phyloP scores from a whole-genome alignment of 1,140 invertebrate species.

The Scaptomyza graminum region DNA sequence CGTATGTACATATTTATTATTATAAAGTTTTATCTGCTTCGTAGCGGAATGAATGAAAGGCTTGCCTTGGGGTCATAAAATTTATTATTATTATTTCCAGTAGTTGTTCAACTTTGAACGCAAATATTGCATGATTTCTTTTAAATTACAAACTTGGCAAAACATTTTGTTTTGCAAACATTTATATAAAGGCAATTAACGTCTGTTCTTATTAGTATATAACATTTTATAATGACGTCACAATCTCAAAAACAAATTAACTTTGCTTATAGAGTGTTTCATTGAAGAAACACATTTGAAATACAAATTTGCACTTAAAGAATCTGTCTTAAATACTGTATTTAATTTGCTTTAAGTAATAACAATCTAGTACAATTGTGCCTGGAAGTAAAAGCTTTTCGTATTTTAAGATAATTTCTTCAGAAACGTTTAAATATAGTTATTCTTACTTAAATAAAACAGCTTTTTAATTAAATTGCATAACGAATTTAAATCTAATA shows the following conservation, averaged over 20 bases:
- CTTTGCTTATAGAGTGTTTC: not conserved
- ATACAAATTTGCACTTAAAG: no score
- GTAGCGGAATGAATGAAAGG: constrained; percentile 71
- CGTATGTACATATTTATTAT: constrained; percentile 25
- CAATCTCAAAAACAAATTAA: not conserved
- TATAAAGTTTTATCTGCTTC: constrained; percentile 67
- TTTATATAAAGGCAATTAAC: constrained; percentile 9
- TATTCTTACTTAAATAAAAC: no score
- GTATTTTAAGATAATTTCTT: no score
- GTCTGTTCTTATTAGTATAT: constrained; percentile 16
- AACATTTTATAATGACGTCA: constrained; percentile 1
- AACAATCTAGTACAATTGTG: no score
- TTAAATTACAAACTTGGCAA: no score
- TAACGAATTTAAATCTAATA: no score
- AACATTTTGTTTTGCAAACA: not conserved
- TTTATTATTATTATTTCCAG: constrained; percentile 70
- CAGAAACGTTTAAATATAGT: no score
- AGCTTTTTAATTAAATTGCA: not conserved
- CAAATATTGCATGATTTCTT: constrained; percentile 15
- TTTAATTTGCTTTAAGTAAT: no score
- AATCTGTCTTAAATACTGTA: no score
- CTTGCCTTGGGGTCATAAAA: constrained; percentile 62
- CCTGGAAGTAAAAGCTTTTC: no score
- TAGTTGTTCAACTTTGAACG: constrained; percentile 34
- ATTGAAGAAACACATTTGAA: not conserved